Percentiles rank a stretch among this genome's conserved stretches.
phyloP scores from a whole-genome alignment of 1,140 invertebrate genomes.

The Zaprionus tsacasi region DNA sequence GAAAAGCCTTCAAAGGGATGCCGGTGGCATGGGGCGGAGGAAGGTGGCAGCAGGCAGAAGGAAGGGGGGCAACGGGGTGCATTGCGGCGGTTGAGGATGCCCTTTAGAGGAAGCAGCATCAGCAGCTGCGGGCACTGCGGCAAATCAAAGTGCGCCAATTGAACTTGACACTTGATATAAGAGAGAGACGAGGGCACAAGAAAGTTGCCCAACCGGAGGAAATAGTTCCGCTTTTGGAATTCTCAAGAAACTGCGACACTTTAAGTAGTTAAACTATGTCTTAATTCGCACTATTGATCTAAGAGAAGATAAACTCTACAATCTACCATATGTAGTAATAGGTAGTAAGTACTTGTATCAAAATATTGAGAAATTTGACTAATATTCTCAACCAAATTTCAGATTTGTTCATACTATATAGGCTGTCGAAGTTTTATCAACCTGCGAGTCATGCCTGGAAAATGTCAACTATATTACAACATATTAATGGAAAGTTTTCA shows the following conservation, averaged over 20 bases:
- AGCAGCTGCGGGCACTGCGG: conserved; percentile 45
- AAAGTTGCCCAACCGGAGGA: neutral
- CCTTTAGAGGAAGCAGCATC: conserved; percentile 17
- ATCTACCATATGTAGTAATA: no score
- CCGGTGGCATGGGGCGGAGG: neutral
- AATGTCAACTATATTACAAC: neutral
- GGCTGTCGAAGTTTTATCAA: neutral
- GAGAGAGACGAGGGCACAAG: neutral
- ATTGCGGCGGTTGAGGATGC: neutral
- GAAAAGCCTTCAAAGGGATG: conserved; percentile 24
- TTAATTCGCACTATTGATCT: neutral
- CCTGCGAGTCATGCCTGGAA: neutral
- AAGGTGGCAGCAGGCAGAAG: neutral
- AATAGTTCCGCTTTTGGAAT: neutral
- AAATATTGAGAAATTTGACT: no score
- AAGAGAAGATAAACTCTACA: no score
- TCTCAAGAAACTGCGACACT: neutral
- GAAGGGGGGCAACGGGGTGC: neutral
- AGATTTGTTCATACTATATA: neutral
- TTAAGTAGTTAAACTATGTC: neutral
- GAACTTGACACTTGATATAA: conserved; percentile 49
- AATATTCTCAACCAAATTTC: neutral
- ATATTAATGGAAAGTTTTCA: neutral
- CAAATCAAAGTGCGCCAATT: conserved; percentile 51
- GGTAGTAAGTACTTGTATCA: no score